Conservation (phyloP, 2,888 invertebrate species). For the Zele albiditarsus region DNA sequence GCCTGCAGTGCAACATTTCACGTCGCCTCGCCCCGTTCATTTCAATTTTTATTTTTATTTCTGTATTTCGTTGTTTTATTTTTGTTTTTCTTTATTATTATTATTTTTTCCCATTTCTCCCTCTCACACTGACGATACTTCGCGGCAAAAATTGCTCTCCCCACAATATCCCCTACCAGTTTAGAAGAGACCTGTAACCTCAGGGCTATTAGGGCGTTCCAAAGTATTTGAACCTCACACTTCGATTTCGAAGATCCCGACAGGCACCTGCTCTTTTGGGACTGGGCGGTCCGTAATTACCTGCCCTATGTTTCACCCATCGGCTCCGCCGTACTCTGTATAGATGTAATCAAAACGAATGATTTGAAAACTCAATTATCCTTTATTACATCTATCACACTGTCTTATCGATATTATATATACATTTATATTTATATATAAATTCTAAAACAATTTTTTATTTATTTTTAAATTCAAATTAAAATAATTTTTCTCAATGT, state of each 20-base stretch:
- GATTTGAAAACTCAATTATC: conserved; percentile 72
- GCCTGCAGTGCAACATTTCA: conserved; percentile 3
- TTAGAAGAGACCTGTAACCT: conserved; percentile 67
- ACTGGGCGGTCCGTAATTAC: conserved; percentile 71
- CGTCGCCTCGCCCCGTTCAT: conserved; percentile 3
- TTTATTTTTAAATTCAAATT: neutral
- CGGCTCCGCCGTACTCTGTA: conserved; percentile 57
- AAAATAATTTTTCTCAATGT: conserved; percentile 3
- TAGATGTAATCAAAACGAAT: conserved; percentile 71
- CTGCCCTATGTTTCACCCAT: conserved; percentile 69
- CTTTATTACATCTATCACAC: conserved; percentile 66
- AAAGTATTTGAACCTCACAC: conserved; percentile 70
- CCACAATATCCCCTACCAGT: conserved; percentile 52
- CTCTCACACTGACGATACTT: neutral
- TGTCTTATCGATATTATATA: conserved; percentile 24
- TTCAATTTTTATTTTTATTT: conserved; percentile 8
- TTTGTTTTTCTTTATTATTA: conserved; percentile 1
- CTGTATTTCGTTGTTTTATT: neutral
- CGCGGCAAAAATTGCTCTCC: neutral
- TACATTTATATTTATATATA: conserved; percentile 5
- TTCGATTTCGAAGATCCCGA: conserved; percentile 67
- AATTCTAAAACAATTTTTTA: neutral
- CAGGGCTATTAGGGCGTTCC: conserved; percentile 69
- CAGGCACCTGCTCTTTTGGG: conserved; percentile 70
- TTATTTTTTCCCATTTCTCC: neutral